These are phyloP conservation scores for Archips crataeganus DNA, from an alignment of 2,888 invertebrate genomes.

Conservation along the genomic window DNA sequence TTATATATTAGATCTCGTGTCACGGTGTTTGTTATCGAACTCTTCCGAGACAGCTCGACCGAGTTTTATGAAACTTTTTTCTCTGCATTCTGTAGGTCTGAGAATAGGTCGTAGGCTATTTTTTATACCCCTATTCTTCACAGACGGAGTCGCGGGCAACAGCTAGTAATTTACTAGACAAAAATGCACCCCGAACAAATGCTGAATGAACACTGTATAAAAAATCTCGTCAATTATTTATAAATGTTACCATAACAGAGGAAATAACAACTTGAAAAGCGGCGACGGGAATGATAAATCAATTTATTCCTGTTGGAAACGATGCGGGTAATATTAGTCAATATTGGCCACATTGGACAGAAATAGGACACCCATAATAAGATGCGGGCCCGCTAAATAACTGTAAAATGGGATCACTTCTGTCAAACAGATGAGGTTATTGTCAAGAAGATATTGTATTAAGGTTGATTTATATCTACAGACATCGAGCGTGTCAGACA, in stretches of 20 bases:
- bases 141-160: too few species aligned
- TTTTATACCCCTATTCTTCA: too few species aligned
- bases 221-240: neutral
- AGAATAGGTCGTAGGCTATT: too few species aligned
- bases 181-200: neutral
- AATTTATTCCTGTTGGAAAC: constrained; percentile 39
- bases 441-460: too few species aligned
- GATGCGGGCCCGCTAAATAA: constrained; percentile 45
- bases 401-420: constrained; percentile 22
- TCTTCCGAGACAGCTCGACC: too few species aligned
- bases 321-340: constrained; percentile 43
- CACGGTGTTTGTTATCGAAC: too few species aligned
- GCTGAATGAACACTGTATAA: neutral
- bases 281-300: constrained; percentile 8
- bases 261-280: constrained; percentile 1
- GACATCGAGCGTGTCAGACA: too few species aligned
- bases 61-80: too few species aligned
- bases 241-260: neutral
- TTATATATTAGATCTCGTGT: too few species aligned
- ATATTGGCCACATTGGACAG: constrained; percentile 11
- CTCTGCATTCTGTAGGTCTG: too few species aligned
- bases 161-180: too few species aligned
- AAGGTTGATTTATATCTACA: too few species aligned
- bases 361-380: constrained; percentile 36
- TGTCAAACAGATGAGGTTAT: constrained; percentile 6